Percentiles rank a stretch among this genome's conserved stretches.
These are phyloP conservation scores for Amphipoea oculea DNA, from an alignment of 2,888 invertebrate genomes.

Conservation along the genomic window DNA sequence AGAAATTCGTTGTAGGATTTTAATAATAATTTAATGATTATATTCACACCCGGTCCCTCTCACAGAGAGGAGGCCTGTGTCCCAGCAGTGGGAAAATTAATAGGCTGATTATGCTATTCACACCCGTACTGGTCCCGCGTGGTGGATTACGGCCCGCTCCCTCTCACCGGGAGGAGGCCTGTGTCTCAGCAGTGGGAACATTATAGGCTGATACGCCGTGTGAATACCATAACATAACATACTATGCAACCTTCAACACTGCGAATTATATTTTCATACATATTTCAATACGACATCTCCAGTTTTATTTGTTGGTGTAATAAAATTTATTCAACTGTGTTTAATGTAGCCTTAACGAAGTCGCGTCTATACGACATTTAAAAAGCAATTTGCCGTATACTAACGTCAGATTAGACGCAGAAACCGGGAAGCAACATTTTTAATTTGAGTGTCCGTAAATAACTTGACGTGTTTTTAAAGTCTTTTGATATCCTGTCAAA, in stretches of 20 bases:
- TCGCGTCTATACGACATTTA: conserved; percentile 34
- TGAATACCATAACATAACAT: too few species aligned
- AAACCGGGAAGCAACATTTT: conserved; percentile 45
- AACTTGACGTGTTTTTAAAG: conserved; percentile 33
- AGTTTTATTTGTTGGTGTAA: conserved; percentile 24
- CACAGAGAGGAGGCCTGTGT: neutral
- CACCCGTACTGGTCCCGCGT: neutral
- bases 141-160: neutral
- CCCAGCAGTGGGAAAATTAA: too few species aligned
- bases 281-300: conserved; percentile 21
- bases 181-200: neutral
- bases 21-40: neutral
- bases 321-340: conserved; percentile 27
- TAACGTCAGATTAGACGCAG: conserved; percentile 49
- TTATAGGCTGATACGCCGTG: too few species aligned
- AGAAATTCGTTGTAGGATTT: neutral
- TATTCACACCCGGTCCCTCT: neutral
- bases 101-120: too few species aligned
- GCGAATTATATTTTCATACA: conserved; percentile 24
- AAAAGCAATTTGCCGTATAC: conserved; percentile 61
- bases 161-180: neutral
- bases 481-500: conserved; percentile 33
- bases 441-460: conserved; percentile 48
- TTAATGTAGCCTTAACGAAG: conserved; percentile 44
- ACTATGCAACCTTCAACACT: neutral